Evolutionary conservation across 2,797 vertebrate genomes (phyloP), one percentile per base, ranked within the genome.

Genomic region (Platyrinchus mystaceus): DNA sequence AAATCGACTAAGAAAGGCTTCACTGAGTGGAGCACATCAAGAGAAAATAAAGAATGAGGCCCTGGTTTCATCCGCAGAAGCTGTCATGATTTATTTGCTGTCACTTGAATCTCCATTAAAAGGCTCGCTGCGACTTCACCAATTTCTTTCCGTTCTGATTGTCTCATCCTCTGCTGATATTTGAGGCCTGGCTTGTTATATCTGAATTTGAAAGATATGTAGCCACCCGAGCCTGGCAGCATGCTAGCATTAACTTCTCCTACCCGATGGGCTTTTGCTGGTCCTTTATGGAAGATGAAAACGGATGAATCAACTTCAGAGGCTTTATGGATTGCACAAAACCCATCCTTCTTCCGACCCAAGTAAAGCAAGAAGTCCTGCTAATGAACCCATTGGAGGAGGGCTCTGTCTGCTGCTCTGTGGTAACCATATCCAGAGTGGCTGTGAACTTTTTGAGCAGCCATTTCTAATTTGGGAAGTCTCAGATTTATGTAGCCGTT

Each of bases 31-130:
- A 84, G 53, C 56, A 71, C 83, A 90, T 93, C 44, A 96, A 94
- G 88, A 83, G 73, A 93, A 91, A 94, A 94, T 92, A 89, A 81
- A 92, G 93, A 92, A 73, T 34, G 87, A 78, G 89, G 27, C 47
- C 83, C 67, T 77, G 66, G 77, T 87, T 95, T 77, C 76, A 89
- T 86, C 84, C 47, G 79, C 77, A 78, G 80, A 91, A 87, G 49
- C 85, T 87, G 86, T 90, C 90, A 68, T 85, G 74, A 92, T 94
- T 94, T 94, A 95, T 95, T 96, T 97, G 83, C 94, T 88, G 80
- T 68, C 64, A 4, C 91, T 86, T 82, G 67, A 89, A 89, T 79
- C 79, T 96, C 84, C 84, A 91, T 91, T 92, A 89, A 94, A 96
- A 93, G 56, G 89, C 73, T 90, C 13, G 8, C 87, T 90, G 47